Base-by-base conservation (phyloP, 2,888 invertebrate species). In the Sussaba pulchella region DNA sequence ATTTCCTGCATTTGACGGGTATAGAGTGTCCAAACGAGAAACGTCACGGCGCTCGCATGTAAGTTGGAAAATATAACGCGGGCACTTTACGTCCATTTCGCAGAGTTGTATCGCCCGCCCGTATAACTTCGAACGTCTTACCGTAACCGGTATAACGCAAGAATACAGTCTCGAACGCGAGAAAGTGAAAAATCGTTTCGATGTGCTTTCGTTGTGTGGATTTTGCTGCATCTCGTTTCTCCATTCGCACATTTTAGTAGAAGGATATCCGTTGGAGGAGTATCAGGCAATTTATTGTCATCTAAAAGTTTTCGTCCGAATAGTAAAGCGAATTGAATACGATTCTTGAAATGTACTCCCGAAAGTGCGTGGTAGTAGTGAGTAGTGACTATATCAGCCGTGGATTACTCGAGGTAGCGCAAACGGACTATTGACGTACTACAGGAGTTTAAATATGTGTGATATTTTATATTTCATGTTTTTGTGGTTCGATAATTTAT, bases 321-420 rank as follows among this genome's bases (percentile, higher is more conserved):
- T 41, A 9, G 14, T 6, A 39, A 69, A 21, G 10, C 1, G 17
- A 45, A 36, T 17, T 52, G 24, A 24, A 52, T n/a, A 52, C 8
- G 67, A 67, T 6, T 19, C 41, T 67, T n/a, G 24, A 12, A n/a
- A 69, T 21, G 52, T 69, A 69, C 54, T 54, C 43, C 41, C 54
- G 24, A 21, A 24, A 9, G 24, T 24, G 10, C 14, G 8, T n/a
- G 8, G 1, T 21, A 50, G 17, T 8, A 45, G 45, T 8, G 64
- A 17, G 17, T 47, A n/a, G 45, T 47, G 47, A 10, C n/a, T 41
- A 21, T 26, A 41, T 12, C 3, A n/a, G 0, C 8, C 14, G 2
- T 41, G 12, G n/a, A n/a, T n/a, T n/a, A n/a, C n/a, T n/a, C n/a
- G n/a, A n/a, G n/a, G n/a, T n/a, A n/a, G n/a, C n/a, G n/a, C n/a